Conservation (phyloP, 2,888 invertebrate species). For the Galeruca laticollis region DNA sequence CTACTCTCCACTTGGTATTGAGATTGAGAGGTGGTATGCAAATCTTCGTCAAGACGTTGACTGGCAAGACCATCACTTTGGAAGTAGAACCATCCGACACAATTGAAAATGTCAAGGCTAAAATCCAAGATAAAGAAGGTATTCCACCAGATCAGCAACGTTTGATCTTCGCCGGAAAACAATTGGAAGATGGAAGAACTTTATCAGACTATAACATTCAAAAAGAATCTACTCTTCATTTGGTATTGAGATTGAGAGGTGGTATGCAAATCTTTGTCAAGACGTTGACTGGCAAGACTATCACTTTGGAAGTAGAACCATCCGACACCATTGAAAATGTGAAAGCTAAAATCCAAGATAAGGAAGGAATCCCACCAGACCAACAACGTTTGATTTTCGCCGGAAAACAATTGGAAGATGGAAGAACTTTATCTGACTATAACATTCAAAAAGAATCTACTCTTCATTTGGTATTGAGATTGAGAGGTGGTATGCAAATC, state of each 20-base stretch:
- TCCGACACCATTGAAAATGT: no score
- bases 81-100: constrained; percentile 74
- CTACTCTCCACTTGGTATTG: constrained; percentile 88
- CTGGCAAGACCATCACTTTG: constrained; percentile 71
- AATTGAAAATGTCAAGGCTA: constrained; percentile 75
- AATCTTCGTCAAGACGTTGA: constrained; percentile 70
- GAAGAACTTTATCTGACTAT: constrained; percentile 75
- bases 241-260: constrained; percentile 68
- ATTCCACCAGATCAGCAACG: constrained; percentile 73
- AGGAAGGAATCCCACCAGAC: no score
- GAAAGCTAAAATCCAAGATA: no score
- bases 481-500: constrained; percentile 73
- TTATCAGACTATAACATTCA: constrained; percentile 76
- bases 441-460: constrained; percentile 76
- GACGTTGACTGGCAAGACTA: constrained; percentile 70
- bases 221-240: constrained; percentile 73
- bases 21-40: constrained; percentile 63
- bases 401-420: constrained; percentile 79
- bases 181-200: constrained; percentile 77
- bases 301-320: constrained; percentile 63
- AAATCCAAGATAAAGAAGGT: constrained; percentile 71
- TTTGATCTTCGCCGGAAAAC: constrained; percentile 77
- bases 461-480: constrained; percentile 70
- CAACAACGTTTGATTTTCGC: constrained; percentile 70
- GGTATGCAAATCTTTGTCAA: constrained; percentile 61